Percentiles rank a stretch among this genome's conserved stretches.
phyloP scores from a whole-genome alignment of 2,888 invertebrate genomes.

The Folsomia candida region DNA sequence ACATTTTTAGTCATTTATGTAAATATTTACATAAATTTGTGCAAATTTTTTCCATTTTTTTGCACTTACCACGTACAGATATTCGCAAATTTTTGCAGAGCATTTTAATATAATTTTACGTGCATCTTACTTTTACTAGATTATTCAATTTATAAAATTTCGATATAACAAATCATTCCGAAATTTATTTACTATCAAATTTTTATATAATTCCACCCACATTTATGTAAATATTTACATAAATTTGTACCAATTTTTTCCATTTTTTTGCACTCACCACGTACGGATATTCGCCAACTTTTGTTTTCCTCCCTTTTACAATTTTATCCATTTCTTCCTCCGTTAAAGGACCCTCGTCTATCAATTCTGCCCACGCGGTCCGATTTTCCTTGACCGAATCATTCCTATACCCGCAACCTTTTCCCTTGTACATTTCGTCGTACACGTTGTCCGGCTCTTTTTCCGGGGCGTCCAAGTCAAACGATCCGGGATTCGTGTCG shows the following conservation, averaged over 20 bases:
- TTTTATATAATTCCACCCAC: no score
- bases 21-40: no score
- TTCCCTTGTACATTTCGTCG: slow-evolving; percentile 8
- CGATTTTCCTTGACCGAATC: neutral
- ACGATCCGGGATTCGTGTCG: neutral
- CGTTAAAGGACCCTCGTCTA: slow-evolving; percentile 1
- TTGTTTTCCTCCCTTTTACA: slow-evolving; percentile 79
- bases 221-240: no score
- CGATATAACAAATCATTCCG: neutral
- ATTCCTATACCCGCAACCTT: slow-evolving; percentile 23
- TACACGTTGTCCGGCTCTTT: slow-evolving; percentile 9
- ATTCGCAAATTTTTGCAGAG: slow-evolving; percentile 76
- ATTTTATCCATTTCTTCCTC: slow-evolving; percentile 60
- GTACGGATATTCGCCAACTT: slow-evolving; percentile 81
- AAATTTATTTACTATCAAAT: neutral
- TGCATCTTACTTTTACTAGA: neutral
- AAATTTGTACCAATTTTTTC: no score
- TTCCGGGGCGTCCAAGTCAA: slow-evolving; percentile 6
- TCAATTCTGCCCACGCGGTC: neutral
- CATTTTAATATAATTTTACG: slow-evolving; percentile 76
- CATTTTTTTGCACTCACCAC: no score
- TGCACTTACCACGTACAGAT: slow-evolving; percentile 69
- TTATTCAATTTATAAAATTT: neutral
- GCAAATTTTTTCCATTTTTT: no score
- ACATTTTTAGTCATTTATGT: no score